Evolutionary conservation across 2,888 invertebrate species (phyloP), one percentile per base, ranked within the genome.

Genomic region (Gryllus longicercus): DNA sequence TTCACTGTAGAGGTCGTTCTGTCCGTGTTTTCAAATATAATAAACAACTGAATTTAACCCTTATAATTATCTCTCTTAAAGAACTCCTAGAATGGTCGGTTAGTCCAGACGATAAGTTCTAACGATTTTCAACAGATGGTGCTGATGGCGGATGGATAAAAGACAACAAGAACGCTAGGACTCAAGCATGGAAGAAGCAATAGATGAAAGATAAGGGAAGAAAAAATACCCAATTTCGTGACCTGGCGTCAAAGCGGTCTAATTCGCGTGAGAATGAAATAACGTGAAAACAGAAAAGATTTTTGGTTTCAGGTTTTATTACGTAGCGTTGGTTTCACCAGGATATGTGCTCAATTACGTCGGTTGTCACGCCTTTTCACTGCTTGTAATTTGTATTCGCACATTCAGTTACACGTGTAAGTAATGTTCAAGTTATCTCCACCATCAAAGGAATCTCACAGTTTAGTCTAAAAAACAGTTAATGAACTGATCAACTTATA

Each of bases 101-200:
- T 63, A 63, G 63, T 63, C n/a, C 63, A 63, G 63, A n/a, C 63
- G 63, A 38, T 38, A 38, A 38, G 38, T 38, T 38, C 38, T 38
- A 38, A 38, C 38, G 38, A 38, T 38, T 63, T 63, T 63, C 63
- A n/a, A 63, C 63, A 63, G 63, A 63, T 63, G 63, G 14, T 63
- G 63, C 63, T 63, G 63, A 63, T 63, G 63, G 38, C 63, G n/a
- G 63, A n/a, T 63, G 63, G 63, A 63, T 63, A 63, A 63, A 63
- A 63, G 63, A 63, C 63, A n/a, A 63, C 63, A 63, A 14, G 63
- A 63, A 63, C 12, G 63, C 14, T 14, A n/a, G 14, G 14, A n/a
- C n/a, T 14, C n/a, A 8, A 14, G 63, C 63, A 63, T 63, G 63
- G 16, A 63, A 63, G 63, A 14, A 63, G 63, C 63, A 63, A n/a